Evolutionary conservation across 2,113 vertebrate species (phyloP), one percentile per base, ranked within the genome.

Genomic region (Oryzias woworae): DNA sequence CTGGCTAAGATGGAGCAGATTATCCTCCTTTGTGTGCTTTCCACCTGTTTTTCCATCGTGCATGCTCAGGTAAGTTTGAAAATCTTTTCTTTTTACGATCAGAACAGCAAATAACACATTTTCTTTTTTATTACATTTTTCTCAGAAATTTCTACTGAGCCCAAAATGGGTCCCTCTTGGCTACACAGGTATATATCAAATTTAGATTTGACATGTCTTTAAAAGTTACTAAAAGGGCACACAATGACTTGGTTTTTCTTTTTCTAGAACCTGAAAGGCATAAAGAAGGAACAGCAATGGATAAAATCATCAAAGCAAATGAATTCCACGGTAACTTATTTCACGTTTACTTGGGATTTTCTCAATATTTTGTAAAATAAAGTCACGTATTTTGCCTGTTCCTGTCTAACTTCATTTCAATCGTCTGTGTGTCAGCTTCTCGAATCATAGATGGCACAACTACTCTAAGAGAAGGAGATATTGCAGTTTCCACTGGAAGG

Each of bases 271-370:
- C 51, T 14, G 53, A 71, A n/a, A 59, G 74, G 3, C 31, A 53
- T 7, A 71, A 24, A 16, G 77, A 82, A 26, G 67, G 53, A 73
- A 87, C 86, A 6, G 87, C 84, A 13, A 92, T 92, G 91, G 91
- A 92, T 62, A 81, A 83, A 60, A 93, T 92, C 46, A 92, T 91
- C 36, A 82, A 87, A 78, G 53, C 80, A 3, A 93, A 91, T 66
- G 90, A 90, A 68, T 65, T 78, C 5, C 79, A 85, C 76, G 74
- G 92, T 91, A 77, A 14, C 55, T 49, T 4, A 42, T 5, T 44
- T 36, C 4, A 36, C 18, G 31, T 15, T 45, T 20, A 10, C 26
- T n/a, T 28, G 24, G 1, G 65, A 2, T 45, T 58, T 22, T 0
- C 26, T 20, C 49, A 43, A 23, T 14, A 66, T 31, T 2, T 15